phyloP scores from a whole-genome alignment of 2,113 vertebrate genomes.

The Hoplias malabaricus region DNA sequence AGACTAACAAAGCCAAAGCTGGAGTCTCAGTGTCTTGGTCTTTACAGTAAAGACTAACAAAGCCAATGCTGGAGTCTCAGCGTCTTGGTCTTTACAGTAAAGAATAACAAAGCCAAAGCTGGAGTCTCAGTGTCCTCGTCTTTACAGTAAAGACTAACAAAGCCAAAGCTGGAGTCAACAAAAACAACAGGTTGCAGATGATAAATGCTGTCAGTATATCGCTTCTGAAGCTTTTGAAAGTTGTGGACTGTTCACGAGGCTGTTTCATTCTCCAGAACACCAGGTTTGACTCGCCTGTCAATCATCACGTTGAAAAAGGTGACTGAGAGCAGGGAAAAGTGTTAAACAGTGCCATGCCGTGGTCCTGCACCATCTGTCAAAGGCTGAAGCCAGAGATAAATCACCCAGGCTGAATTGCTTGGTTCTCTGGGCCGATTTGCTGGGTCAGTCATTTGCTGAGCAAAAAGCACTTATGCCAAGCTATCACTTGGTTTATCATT shows the following conservation, averaged over 20 bases:
- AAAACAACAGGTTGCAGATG: not conserved
- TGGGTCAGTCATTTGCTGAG: not conserved
- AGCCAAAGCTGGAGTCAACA: not conserved
- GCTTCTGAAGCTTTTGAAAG: too few relatives aligned
- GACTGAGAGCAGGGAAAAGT: not conserved
- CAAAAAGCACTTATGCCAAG: conserved; percentile 27
- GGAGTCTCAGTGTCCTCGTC: too few relatives aligned
- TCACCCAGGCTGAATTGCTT: not conserved
- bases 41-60: too few relatives aligned
- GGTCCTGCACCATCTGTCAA: too few relatives aligned
- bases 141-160: too few relatives aligned
- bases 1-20: too few relatives aligned
- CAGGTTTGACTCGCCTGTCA: not conserved
- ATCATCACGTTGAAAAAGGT: not conserved
- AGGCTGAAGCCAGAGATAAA: not conserved
- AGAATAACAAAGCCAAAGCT: too few relatives aligned
- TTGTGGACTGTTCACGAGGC: not conserved
- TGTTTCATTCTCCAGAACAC: not conserved
- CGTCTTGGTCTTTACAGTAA: too few relatives aligned
- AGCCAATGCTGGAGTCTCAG: too few relatives aligned
- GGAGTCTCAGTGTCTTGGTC: too few relatives aligned
- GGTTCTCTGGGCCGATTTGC: not conserved
- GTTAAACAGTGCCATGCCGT: too few relatives aligned
- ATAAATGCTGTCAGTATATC: too few relatives aligned
- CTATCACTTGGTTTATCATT: conserved; percentile 20